Percentiles rank a stretch among this genome's conserved stretches.
Conservation (phyloP, 2,113 vertebrate species). For the Xiphorhynchus elegans region DNA sequence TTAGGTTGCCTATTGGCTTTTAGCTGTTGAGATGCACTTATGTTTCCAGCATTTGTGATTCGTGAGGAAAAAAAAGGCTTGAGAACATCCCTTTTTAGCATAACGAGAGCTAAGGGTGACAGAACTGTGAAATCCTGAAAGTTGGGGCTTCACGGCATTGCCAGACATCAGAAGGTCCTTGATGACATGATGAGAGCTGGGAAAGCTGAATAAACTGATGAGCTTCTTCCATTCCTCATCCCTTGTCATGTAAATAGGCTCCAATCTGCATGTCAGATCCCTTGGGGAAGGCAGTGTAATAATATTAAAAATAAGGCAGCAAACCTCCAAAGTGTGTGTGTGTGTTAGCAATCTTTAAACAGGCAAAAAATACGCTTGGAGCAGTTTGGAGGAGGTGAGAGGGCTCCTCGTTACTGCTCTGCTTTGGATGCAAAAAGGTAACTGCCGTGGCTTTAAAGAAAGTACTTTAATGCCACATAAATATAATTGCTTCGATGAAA, state of each 20-base stretch:
- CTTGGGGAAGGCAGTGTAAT: slow-evolving; percentile 3
- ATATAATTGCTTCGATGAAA: slow-evolving; percentile 67
- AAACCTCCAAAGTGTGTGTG: background rate
- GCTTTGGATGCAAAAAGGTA: background rate
- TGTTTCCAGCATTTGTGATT: background rate
- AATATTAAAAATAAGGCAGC: slow-evolving; percentile 7
- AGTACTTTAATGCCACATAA: slow-evolving; percentile 53
- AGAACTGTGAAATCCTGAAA: background rate
- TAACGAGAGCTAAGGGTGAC: slow-evolving; percentile 17
- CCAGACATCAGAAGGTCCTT: slow-evolving; percentile 43
- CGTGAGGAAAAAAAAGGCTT: background rate
- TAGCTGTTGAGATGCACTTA: background rate
- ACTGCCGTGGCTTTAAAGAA: background rate
- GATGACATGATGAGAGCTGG: slow-evolving; percentile 35
- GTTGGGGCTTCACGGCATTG: background rate
- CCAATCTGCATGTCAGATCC: slow-evolving; percentile 35
- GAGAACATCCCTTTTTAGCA: background rate
- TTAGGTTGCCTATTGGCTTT: background rate
- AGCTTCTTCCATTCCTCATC: slow-evolving; percentile 29
- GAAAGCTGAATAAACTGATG: slow-evolving; percentile 35
- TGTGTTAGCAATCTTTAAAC: slow-evolving; percentile 13
- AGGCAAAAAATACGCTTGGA: background rate
- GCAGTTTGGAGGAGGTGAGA: background rate
- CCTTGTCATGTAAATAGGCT: slow-evolving; percentile 57
- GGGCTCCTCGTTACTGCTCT: background rate